Conservation (phyloP, 2,888 invertebrate species). For the Melipona bicolor region DNA sequence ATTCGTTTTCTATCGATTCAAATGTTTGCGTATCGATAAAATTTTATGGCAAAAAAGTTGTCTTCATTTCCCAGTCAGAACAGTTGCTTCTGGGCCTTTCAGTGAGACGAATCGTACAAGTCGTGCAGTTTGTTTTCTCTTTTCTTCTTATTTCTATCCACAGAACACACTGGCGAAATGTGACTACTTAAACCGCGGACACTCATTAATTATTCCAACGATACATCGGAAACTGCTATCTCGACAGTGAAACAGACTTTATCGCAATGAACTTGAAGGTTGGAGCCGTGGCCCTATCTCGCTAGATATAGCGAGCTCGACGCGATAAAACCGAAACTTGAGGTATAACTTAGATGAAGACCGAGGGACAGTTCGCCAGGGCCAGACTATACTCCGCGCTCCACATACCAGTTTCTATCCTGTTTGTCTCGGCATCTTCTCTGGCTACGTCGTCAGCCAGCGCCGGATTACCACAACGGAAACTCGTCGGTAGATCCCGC, state of each 20-base stretch:
- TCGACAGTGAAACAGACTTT: slow-evolving; percentile 4
- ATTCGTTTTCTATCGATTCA: no score
- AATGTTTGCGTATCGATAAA: no score
- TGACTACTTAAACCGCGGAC: no score
- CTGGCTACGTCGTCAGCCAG: slow-evolving; percentile 51
- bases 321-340: slow-evolving; percentile 41
- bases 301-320: neutral
- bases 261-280: neutral
- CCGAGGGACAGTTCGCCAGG: slow-evolving; percentile 35
- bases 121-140: no score
- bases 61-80: no score
- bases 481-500: slow-evolving; percentile 51
- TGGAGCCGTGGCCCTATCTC: no score
- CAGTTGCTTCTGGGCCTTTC: no score
- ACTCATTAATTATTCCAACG: neutral
- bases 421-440: slow-evolving; percentile 37
- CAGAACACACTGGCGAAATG: no score
- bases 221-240: neutral
- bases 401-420: slow-evolving; percentile 29
- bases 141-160: no score
- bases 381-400: slow-evolving; percentile 23
- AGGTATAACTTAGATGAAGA: slow-evolving; percentile 29
- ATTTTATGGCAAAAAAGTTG: no score
- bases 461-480: slow-evolving; percentile 59
- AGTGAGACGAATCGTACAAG: no score